These are phyloP conservation scores for Andrena flavipes DNA, from an alignment of 2,888 invertebrate genomes.

Conservation along the genomic window DNA sequence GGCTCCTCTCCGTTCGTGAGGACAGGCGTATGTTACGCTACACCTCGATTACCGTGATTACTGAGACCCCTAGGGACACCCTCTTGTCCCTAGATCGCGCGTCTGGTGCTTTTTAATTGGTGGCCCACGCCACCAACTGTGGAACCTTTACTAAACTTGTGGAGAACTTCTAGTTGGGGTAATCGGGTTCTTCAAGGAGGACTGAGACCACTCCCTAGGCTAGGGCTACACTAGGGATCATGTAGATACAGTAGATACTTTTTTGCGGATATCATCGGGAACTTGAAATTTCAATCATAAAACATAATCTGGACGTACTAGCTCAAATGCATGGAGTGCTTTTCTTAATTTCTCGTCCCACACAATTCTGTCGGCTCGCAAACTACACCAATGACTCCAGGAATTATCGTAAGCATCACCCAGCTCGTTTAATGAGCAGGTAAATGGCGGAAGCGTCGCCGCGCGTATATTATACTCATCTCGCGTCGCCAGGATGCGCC, in stretches of 20 bases:
- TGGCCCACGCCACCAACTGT: not conserved
- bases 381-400: slow-evolving; percentile 16
- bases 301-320: not conserved
- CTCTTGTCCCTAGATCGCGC: not conserved
- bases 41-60: slow-evolving; percentile 27
- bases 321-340: not conserved
- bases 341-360: not conserved
- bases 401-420: slow-evolving; percentile 39
- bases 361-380: not conserved
- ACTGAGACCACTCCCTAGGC: not conserved
- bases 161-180: not conserved
- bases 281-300: too few relatives aligned
- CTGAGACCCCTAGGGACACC: not conserved
- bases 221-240: too few relatives aligned
- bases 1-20: slow-evolving; percentile 12
- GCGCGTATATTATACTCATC: slow-evolving; percentile 54
- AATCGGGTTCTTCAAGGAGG: not conserved
- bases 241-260: too few relatives aligned
- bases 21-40: slow-evolving; percentile 13
- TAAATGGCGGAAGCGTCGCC: slow-evolving; percentile 57
- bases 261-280: too few relatives aligned
- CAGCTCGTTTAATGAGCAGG: slow-evolving; percentile 49
- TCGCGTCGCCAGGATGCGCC: slow-evolving; percentile 47
- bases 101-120: not conserved
- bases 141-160: not conserved